phyloP scores from a whole-genome alignment of 2,888 invertebrate genomes.

The Neoaliturus tenellus region DNA sequence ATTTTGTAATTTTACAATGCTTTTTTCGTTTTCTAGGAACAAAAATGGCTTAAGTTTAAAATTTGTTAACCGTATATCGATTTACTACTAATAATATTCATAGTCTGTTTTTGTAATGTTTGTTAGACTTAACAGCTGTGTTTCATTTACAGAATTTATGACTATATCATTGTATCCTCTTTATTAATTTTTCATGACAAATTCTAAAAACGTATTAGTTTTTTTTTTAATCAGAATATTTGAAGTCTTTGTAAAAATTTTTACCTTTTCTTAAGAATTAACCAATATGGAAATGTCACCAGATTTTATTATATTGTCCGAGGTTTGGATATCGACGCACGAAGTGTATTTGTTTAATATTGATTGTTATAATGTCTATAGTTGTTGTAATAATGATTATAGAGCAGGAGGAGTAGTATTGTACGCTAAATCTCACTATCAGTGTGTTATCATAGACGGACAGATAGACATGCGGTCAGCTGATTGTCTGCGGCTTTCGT shows the following conservation, averaged over 20 bases:
- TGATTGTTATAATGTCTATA: constrained; percentile 10
- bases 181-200: background rate
- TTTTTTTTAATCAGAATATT: constrained; percentile 51
- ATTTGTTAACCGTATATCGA: background rate
- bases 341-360: constrained; percentile 32
- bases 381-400: constrained; percentile 28
- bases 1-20: too few relatives aligned
- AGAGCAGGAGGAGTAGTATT: constrained; percentile 11
- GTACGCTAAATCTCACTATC: background rate
- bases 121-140: background rate
- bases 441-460: background rate
- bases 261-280: constrained; percentile 48
- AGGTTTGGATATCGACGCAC: constrained; percentile 19
- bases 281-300: constrained; percentile 25
- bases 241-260: constrained; percentile 43
- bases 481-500: constrained; percentile 21
- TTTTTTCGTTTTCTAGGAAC: too few relatives aligned
- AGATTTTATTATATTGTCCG: constrained; percentile 43
- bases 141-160: background rate
- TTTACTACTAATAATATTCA: background rate
- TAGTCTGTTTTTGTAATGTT: background rate
- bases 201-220: background rate
- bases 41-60: too few relatives aligned
- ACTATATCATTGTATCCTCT: background rate
- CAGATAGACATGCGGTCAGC: constrained; percentile 18